These are phyloP conservation scores for Coluber constrictor DNA, from an alignment of 2,797 vertebrate species.

Conservation along the genomic window DNA sequence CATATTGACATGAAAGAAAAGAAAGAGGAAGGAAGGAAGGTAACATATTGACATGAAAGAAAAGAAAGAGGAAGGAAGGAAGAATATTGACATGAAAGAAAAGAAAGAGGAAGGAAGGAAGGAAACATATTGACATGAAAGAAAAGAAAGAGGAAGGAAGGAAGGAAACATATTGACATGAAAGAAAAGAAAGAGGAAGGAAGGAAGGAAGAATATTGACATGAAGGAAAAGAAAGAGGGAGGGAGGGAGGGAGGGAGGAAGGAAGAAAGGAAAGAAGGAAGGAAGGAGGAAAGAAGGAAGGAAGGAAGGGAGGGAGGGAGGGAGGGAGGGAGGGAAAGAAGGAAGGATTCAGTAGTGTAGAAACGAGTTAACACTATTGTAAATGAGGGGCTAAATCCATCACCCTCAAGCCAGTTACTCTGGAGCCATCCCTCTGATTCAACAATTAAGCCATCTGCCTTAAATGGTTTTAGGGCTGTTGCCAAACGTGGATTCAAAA, in stretches of 20 bases:
- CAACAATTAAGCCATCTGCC: constrained; percentile 13
- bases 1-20: too few relatives aligned
- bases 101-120: not conserved
- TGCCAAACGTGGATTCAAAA: not conserved
- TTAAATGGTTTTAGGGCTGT: not conserved
- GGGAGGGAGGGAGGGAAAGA: not conserved
- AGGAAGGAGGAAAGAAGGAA: too few relatives aligned
- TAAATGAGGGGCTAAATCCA: rapidly evolving
- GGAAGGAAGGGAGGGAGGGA: not conserved
- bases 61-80: not conserved
- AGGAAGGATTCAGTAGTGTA: not conserved
- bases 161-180: too few relatives aligned
- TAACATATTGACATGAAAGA: too few relatives aligned
- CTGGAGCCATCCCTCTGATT: not conserved
- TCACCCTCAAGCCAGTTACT: not conserved
- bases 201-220: too few relatives aligned
- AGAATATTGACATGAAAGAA: too few relatives aligned
- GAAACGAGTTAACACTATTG: not conserved
- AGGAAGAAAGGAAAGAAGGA: not conserved
- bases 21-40: rapidly evolving
- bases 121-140: too few relatives aligned
- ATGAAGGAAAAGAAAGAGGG: too few relatives aligned
- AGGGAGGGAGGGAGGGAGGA: too few relatives aligned
- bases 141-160: not conserved
- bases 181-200: too few relatives aligned